Base-by-base conservation (phyloP, 2,113 vertebrate genomes). In the Anhinga anhinga region DNA sequence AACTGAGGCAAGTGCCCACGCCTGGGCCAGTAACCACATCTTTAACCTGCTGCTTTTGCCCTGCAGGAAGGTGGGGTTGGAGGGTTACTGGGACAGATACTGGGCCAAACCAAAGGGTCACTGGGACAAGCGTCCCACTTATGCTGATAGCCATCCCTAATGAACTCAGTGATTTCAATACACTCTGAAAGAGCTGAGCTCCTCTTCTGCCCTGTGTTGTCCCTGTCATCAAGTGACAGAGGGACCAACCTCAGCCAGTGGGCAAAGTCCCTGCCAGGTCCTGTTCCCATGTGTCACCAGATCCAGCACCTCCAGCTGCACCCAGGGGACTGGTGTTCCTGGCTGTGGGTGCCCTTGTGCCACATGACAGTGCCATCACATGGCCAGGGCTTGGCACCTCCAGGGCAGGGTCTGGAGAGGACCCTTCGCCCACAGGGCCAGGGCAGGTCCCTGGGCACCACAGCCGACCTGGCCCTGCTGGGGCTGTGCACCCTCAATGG, bases 291-390 rank as follows among this genome's bases (percentile, higher is more conserved):
- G 10, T 36, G n/a, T 32, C 65, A 47, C 66, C 6, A 38, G 21
- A 50, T 25, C n/a, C 72, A 22, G 21, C 23, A 36, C n/a, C 56
- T 49, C 72, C 4, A 3, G 25, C 66, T 65, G 58, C 36, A 27
- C 42, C 30, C 56, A 36, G n/a, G n/a, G 30, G 21, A 58, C 22
- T 4, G 30, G 40, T 25, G n/a, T 18, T 56, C 34, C 55, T 1
- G 1, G 27, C 30, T 1, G 1, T 1, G 2, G 44, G n/a, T 45
- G 42, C 49, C 36, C 36, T 63, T 23, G 30, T 13, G n/a, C 30
- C 32, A 65, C 7, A 1, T 27, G 26, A 47, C 5, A 10, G 13
- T 40, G 66, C 21, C 22, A 25, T 38, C 4, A 11, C 40, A 50
- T 30, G 27, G 53, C 71, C 38, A 34, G 27, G 18, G 11, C 34